These are phyloP conservation scores for Natrix natrix DNA, from an alignment of 2,797 vertebrate genomes.

Conservation along the genomic window DNA sequence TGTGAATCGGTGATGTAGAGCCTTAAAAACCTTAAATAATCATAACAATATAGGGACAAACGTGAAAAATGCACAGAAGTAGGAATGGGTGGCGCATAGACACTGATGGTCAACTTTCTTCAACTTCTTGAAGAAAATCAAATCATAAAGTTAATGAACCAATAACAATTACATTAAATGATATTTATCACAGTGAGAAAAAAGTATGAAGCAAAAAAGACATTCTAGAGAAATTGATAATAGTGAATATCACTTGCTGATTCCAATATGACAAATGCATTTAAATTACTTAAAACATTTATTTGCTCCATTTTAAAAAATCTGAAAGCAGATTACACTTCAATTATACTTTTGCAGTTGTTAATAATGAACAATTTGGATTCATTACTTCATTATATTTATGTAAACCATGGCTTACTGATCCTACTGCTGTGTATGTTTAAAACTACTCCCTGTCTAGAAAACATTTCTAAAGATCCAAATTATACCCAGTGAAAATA, in stretches of 20 bases:
- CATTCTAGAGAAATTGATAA: background rate
- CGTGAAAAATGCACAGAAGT: background rate
- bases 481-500: background rate
- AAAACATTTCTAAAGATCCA: background rate
- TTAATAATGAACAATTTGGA: background rate
- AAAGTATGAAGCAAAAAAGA: background rate
- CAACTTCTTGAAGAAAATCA: background rate
- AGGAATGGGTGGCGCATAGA: background rate
- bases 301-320: background rate
- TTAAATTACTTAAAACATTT: background rate
- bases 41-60: background rate
- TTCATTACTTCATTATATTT: background rate
- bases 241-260: background rate
- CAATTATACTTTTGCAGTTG: background rate
- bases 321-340: background rate
- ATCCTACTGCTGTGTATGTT: background rate
- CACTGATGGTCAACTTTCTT: background rate
- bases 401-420: background rate
- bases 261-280: background rate
- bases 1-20: background rate
- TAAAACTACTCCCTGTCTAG: background rate
- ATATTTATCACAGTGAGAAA: background rate
- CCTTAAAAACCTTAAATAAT: background rate
- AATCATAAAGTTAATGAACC: background rate
- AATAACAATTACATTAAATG: background rate